Base-by-base conservation (phyloP, 2,113 vertebrate species). In the Brachyhypopomus gauderio region DNA sequence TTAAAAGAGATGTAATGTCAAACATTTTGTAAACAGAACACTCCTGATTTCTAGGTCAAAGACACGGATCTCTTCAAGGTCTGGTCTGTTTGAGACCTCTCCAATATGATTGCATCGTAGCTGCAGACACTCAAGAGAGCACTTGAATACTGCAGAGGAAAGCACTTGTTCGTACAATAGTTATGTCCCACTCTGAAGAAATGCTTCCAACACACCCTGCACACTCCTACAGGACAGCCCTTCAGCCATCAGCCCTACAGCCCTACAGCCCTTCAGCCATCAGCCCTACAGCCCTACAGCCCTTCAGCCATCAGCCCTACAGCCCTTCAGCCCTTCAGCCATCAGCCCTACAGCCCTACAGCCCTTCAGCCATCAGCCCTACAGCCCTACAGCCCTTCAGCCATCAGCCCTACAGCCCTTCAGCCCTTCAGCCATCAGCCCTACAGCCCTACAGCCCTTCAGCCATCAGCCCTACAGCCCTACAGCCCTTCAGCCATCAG, bases 61-160 rank as follows among this genome's bases (percentile, higher is more conserved):
- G 30, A 45, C 62, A 69, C 17, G 45, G 25, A 75, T 76, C 78
- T 74, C 69, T 70, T 79, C 82, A 23, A 23, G 66, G 38, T 63
- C 74, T 56, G 62, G 41, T 77, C 62, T 36, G 60, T 71, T 67
- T 62, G 56, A 82, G 30, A 12, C 38, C 58, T 76, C 80, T 77
- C 62, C 56, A 82, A 62, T n/a, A 45, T 82, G 67, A 82, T 77
- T 82, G 66, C 58, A 55, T 77, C 73, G 82, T 59, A 77, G 52
- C 62, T 48, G 27, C 72, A 17, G 38, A 52, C 38, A 23, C 74
- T 77, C 41, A 55, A n/a, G 41, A 48, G 74, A 64, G 55, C 80
- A 77, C 74, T 82, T 67, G 34, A 71, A 19, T 72, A 12, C 56
- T 30, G 38, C 70, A 27, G 45, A 23, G 23, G n/a, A 25, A 52